Base-by-base conservation (phyloP, 2,888 invertebrate species). In the Anaspis maculata region DNA sequence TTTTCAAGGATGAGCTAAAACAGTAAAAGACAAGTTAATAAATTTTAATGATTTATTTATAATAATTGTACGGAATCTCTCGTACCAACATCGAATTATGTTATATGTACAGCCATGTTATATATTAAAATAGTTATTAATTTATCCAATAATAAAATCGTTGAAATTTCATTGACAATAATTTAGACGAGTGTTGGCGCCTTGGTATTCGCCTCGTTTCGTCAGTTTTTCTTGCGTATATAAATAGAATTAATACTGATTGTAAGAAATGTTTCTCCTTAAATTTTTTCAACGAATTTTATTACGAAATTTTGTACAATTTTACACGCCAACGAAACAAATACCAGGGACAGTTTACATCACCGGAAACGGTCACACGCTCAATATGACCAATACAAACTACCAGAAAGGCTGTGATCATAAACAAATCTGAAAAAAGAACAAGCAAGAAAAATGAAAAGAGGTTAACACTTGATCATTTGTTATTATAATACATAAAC, bases 71-170 rank as follows among this genome's bases (percentile, higher is more conserved):
- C 63, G 60, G 42, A 49, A 39, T 29, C 47, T 40, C 46, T 57
- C 60, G 63, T 60, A 64, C 62, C 59, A 64, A 64, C 64, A 64
- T 64, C 64, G 56, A 64, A 46, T 56, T 56, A 55, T 59, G 5
- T 6, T 19, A 50, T 61, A 62, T 62, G 46, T 64, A 65, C 63
- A 64, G 61, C 61, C 58, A 61, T 51, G 53, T 63, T 56, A 35
- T 34, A 35, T 64, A 63, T 59, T 62, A 63, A 63, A 63, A 63
- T 64, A 64, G 59, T 60, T n/a, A n/a, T n/a, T 54, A 40, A 49
- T 52, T 53, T 46, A 54, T 58, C 49, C 45, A 44, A 43, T 39
- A 52, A 46, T 51, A 44, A 54, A 53, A 52, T 59, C 59, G 58
- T 57, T 59, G 54, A 54, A 45, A 48, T 50, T 49, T 45, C 51